phyloP scores from a whole-genome alignment of 1,140 invertebrate genomes.

The Sitodiplosis mosellana region DNA sequence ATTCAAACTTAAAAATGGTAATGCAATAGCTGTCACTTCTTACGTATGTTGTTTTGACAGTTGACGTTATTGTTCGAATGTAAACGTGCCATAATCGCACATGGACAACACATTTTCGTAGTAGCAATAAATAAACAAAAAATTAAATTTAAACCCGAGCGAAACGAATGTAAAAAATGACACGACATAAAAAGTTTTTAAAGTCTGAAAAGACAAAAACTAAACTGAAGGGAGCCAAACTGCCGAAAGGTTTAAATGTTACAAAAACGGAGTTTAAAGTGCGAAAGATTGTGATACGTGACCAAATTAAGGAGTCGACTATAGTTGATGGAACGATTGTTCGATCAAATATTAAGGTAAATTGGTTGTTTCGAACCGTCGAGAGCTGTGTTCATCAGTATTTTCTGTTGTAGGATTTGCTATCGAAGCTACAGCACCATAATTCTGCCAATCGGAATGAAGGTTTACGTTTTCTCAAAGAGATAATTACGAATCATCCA shows the following conservation, averaged over 20 bases:
- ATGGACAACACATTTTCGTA: too few species aligned
- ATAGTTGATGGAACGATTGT: conserved; percentile 32
- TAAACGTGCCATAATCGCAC: too few species aligned
- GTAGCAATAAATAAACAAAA: too few species aligned
- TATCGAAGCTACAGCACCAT: conserved; percentile 57
- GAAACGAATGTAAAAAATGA: too few species aligned
- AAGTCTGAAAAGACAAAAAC: conserved; percentile 61
- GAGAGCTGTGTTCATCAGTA: conserved; percentile 8
- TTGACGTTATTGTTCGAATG: too few species aligned
- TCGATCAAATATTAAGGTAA: conserved; percentile 53
- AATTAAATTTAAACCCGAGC: too few species aligned
- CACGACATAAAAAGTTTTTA: conserved; percentile 44
- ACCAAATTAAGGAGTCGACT: conserved; percentile 48
- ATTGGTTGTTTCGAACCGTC: conserved; percentile 20
- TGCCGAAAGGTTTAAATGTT: conserved; percentile 64
- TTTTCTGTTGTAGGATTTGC: conserved; percentile 35
- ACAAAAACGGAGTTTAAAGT: conserved; percentile 77
- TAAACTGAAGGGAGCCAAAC: conserved; percentile 49
- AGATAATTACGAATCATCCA: conserved; percentile 38
- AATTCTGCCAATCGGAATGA: conserved; percentile 49
- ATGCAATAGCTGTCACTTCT: too few species aligned
- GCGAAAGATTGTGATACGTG: conserved; percentile 61
- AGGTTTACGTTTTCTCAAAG: conserved; percentile 48
- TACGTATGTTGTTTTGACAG: too few species aligned
- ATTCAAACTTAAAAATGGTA: too few species aligned